These are phyloP conservation scores for Listronotus oregonensis DNA, from an alignment of 1,140 invertebrate species.

Conservation along the genomic window DNA sequence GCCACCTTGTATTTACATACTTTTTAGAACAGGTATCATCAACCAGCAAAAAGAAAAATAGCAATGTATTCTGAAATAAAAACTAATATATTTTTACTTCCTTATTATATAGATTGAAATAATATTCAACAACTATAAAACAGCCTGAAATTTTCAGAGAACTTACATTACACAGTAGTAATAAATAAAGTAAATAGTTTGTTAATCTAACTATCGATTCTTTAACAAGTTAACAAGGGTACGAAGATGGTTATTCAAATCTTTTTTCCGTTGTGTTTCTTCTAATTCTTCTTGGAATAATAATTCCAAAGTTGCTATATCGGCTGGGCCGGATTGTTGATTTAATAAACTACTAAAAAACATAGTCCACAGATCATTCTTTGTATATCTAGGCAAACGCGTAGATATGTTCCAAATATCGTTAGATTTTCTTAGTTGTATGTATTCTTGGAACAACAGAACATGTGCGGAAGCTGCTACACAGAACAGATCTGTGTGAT, in stretches of 20 bases:
- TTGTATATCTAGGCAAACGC: slow-evolving; percentile 43
- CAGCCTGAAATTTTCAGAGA: slow-evolving; percentile 9
- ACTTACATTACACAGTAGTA: slow-evolving; percentile 12
- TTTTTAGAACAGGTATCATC: too few relatives aligned
- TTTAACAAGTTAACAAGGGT: slow-evolving; percentile 45
- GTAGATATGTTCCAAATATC: slow-evolving; percentile 67
- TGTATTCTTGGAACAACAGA: slow-evolving; percentile 84
- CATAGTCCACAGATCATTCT: slow-evolving; percentile 51
- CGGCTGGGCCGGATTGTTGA: slow-evolving; percentile 47
- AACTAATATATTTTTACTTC: slow-evolving; percentile 20
- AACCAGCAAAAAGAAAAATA: not conserved
- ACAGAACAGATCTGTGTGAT: slow-evolving; percentile 90
- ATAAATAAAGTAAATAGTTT: slow-evolving; percentile 11
- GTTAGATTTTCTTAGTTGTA: slow-evolving; percentile 71
- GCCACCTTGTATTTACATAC: too few relatives aligned
- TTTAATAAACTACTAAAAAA: slow-evolving; percentile 52
- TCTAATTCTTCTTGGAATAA: slow-evolving; percentile 36
- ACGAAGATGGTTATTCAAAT: slow-evolving; percentile 37
- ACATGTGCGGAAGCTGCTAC: slow-evolving; percentile 84
- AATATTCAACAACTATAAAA: slow-evolving; percentile 24
- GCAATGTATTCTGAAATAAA: slow-evolving; percentile 6
- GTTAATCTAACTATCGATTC: slow-evolving; percentile 9
- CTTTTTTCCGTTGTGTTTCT: slow-evolving; percentile 22
- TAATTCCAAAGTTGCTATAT: slow-evolving; percentile 36
- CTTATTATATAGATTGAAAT: slow-evolving; percentile 19